Conservation (phyloP, 2,888 invertebrate species). For the Pandemis corylana region DNA sequence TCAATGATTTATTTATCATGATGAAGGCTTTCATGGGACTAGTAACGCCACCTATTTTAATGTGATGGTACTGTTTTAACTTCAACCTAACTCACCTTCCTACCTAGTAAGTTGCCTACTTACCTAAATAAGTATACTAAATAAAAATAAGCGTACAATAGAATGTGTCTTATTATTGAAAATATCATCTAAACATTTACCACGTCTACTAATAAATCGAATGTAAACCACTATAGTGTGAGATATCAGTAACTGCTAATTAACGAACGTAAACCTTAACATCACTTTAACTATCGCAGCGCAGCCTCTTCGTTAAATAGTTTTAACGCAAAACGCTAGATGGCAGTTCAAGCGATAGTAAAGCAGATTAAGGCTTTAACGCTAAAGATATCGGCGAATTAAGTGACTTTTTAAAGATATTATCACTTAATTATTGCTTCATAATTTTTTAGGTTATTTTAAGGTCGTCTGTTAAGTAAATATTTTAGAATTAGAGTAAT, state of each 20-base stretch:
- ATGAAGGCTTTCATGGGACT: slow-evolving; percentile 46
- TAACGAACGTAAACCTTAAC: slow-evolving; percentile 30
- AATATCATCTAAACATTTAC: background rate
- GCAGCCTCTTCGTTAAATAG: slow-evolving; percentile 36
- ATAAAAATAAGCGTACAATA: background rate
- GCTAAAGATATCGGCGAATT: slow-evolving; percentile 43
- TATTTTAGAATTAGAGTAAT: background rate
- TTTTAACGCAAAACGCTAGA: slow-evolving; percentile 51
- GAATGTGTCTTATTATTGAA: background rate
- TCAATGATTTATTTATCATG: background rate
- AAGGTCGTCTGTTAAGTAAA: too few relatives aligned
- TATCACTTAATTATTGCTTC: background rate
- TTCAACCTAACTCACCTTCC: slow-evolving; percentile 18
- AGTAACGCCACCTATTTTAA: slow-evolving; percentile 54
- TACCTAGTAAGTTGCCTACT: background rate
- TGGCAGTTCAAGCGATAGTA: slow-evolving; percentile 56
- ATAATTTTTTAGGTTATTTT: background rate
- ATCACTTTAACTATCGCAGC: slow-evolving; percentile 2
- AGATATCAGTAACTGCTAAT: slow-evolving; percentile 22
- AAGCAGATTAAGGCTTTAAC: slow-evolving; percentile 69
- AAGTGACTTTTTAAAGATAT: background rate
- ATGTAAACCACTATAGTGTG: background rate
- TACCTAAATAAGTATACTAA: background rate
- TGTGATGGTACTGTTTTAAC: slow-evolving; percentile 16
- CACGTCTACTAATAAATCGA: background rate